phyloP scores from a whole-genome alignment of 2,113 vertebrate genomes.

The Sinosuthora webbiana region DNA sequence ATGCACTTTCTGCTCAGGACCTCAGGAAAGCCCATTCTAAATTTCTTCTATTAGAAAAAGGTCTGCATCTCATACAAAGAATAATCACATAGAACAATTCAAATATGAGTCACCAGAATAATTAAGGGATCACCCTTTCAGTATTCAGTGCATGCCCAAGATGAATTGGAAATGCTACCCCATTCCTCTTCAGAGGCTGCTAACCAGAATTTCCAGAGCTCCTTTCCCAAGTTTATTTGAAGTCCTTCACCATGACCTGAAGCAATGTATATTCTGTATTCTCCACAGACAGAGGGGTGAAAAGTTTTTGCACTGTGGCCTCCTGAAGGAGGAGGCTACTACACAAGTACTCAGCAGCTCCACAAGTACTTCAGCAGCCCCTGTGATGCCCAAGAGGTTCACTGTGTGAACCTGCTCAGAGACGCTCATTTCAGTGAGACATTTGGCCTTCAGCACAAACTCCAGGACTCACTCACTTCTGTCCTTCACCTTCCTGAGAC shows the following conservation, averaged over 20 bases:
- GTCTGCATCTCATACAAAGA: neutral
- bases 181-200: neutral
- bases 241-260: neutral
- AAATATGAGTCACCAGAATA: neutral
- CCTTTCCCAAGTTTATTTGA: neutral
- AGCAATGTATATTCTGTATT: neutral
- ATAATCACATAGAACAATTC: neutral
- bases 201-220: neutral
- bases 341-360: neutral
- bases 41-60: neutral
- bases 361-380: neutral
- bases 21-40: neutral
- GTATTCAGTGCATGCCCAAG: neutral
- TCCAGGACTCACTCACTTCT: neutral
- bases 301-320: neutral
- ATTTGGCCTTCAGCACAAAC: neutral
- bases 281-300: accelerated
- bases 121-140: neutral
- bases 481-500: neutral
- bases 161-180: neutral
- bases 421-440: neutral
- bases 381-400: neutral
- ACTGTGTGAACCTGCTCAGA: neutral
- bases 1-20: neutral
- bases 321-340: neutral